Evolutionary conservation across 1,140 invertebrate genomes (phyloP).

Genomic region (Drosophila azteca): DNA sequence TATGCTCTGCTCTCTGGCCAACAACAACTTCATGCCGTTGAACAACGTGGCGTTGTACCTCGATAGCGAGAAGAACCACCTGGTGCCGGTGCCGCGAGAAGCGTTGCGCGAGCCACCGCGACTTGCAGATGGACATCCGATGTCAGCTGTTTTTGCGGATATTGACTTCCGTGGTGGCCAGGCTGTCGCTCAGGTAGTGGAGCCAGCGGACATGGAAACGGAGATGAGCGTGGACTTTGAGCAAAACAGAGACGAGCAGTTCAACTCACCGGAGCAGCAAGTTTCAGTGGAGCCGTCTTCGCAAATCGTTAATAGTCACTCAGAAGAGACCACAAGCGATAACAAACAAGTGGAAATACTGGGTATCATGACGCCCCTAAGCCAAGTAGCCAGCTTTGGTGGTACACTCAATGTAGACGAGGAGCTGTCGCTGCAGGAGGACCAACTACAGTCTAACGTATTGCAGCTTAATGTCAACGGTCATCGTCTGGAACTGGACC

Average conservation of each 20-base stretch:
- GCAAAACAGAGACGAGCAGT: neutral
- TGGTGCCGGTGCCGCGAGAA: slow-evolving; percentile 84
- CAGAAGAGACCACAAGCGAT: slow-evolving; percentile 7
- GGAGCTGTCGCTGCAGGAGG: slow-evolving; percentile 33
- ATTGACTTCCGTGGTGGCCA: slow-evolving; percentile 53
- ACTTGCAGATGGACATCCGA: slow-evolving; percentile 56
- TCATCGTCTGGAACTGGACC: slow-evolving; percentile 56
- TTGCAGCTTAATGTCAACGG: slow-evolving; percentile 60
- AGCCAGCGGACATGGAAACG: slow-evolving; percentile 3
- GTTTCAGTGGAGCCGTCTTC: slow-evolving; percentile 1
- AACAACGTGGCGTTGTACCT: slow-evolving; percentile 88
- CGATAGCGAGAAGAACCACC: slow-evolving; percentile 84
- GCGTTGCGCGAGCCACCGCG: slow-evolving; percentile 72
- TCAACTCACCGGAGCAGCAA: neutral
- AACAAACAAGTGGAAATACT: slow-evolving; percentile 38
- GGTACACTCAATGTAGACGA: slow-evolving; percentile 12
- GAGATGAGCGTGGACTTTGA: neutral
- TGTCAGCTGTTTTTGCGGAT: slow-evolving; percentile 60
- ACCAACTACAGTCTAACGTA: slow-evolving; percentile 44
- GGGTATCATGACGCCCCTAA: slow-evolving; percentile 52
- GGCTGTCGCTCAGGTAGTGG: slow-evolving; percentile 45
- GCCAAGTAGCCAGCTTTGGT: slow-evolving; percentile 37
- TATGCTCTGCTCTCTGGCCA: slow-evolving; percentile 88
- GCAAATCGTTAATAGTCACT: slow-evolving; percentile 17
- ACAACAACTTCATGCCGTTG: slow-evolving; percentile 88